Evolutionary conservation across 2,797 vertebrate species (phyloP), one percentile per base, ranked within the genome.

Genomic region (Buphagus erythrorhynchus): DNA sequence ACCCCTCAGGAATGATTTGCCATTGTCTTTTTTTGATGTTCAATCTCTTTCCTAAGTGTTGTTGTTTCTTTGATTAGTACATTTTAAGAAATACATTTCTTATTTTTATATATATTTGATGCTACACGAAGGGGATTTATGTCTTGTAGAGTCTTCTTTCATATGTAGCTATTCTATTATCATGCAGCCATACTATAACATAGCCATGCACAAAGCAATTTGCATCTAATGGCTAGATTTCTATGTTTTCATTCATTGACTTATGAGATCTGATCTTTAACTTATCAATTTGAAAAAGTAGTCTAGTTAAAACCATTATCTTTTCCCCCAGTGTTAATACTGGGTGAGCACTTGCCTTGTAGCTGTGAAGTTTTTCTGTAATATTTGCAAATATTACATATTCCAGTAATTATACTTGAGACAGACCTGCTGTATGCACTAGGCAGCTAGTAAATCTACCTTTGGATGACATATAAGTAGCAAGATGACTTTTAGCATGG

Each of bases 271-370:
- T 73, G 67, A 31, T 84, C 20, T 74, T 93, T 68, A 83, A 22
- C 10, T 76, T 77, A 33, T 31, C 24, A 42, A 11, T 80, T 88
- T 28, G 25, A 62, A 75, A 8, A 49, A 40, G 4, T 21, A 42
- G 11, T 49, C n/a, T 52, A 31, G 42, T 48, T 75, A 63, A 91
- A 93, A 42, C n/a, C 8, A 5, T 31, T 1, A 5, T 35, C 13
- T 54, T 58, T 11, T 5, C 1, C 5, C 13, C 2, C 6, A 11
- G 9, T 36, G 11, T 40, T 58, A 24, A 12, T 17, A 24, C 4
- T 58, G 59, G 12, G 18, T 48, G 61, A 72, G 13, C 7, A 35
- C 19, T 67, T 92, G 57, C 18, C 51, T 55, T 82, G 16, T 51
- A 73, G 22, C 24, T 33, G 6, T 46, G 9, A 87, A 48, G 11